Evolutionary conservation across 2,888 invertebrate genomes (phyloP).

Genomic region (Trypoxylon attenuatum): DNA sequence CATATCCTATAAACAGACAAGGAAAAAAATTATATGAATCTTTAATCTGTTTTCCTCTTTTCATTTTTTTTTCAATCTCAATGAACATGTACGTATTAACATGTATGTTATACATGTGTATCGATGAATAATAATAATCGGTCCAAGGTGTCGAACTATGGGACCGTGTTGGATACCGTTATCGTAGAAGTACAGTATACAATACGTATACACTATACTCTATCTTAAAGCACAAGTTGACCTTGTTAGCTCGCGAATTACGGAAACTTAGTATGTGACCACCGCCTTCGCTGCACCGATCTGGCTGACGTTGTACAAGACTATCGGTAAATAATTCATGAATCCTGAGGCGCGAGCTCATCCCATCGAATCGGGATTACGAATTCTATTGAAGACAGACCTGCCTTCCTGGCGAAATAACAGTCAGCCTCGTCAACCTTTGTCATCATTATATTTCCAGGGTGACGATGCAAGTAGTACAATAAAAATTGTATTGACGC

Average conservation of each 20-base stretch:
- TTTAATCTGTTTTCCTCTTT: no score
- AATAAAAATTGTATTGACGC: no score
- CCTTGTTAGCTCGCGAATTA: slow-evolving; percentile 20
- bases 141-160: no score
- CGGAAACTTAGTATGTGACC: slow-evolving; percentile 8
- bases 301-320: slow-evolving; percentile 15
- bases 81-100: no score
- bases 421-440: no score
- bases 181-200: slow-evolving; percentile 20
- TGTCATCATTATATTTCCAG: no score
- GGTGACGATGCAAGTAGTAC: no score
- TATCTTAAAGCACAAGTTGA: slow-evolving; percentile 19
- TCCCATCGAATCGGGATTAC: background rate
- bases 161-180: slow-evolving; percentile 46
- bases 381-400: background rate
- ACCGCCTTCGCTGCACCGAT: slow-evolving; percentile 13
- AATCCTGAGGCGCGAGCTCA: background rate
- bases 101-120: no score
- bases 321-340: slow-evolving; percentile 17
- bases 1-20: slow-evolving; percentile 73
- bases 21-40: background rate
- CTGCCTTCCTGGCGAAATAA: no score
- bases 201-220: slow-evolving; percentile 13
- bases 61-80: no score
- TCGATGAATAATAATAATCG: no score